These are phyloP conservation scores for Pseudorectes ferrugineus DNA, from an alignment of 2,113 vertebrate genomes.

Conservation along the genomic window DNA sequence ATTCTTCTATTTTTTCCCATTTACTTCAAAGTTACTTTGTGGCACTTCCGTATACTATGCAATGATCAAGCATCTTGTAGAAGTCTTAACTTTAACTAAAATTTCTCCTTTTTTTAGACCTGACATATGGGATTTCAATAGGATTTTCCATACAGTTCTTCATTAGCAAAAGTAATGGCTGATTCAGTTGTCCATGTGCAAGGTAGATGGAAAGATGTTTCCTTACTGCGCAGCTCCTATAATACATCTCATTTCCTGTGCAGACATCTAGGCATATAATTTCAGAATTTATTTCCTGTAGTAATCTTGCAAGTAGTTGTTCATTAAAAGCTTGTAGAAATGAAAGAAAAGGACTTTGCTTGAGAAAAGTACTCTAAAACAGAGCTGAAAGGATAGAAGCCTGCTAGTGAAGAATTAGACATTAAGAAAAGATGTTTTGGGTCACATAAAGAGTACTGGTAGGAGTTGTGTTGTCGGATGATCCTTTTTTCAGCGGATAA, in stretches of 20 bases:
- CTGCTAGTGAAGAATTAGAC: not conserved
- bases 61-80: not conserved
- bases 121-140: not conserved
- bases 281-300: not conserved
- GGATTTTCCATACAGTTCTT: not conserved
- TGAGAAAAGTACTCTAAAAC: not conserved
- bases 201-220: not conserved
- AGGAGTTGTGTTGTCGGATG: not conserved
- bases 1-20: not conserved
- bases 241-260: not conserved
- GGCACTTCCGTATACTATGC: not conserved
- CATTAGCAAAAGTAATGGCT: not conserved
- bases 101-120: not conserved
- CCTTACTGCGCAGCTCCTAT: not conserved
- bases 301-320: not conserved
- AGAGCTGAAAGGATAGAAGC: not conserved
- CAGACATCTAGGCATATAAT: not conserved
- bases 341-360: not conserved
- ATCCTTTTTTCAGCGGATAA: not conserved
- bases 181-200: not conserved
- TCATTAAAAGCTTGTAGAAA: not conserved
- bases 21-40: not conserved
- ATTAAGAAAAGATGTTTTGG: not conserved
- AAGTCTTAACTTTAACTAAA: not conserved
- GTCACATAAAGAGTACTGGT: not conserved